Evolutionary conservation across 2,888 invertebrate species (phyloP).

Genomic region (Cheilosia variabilis): DNA sequence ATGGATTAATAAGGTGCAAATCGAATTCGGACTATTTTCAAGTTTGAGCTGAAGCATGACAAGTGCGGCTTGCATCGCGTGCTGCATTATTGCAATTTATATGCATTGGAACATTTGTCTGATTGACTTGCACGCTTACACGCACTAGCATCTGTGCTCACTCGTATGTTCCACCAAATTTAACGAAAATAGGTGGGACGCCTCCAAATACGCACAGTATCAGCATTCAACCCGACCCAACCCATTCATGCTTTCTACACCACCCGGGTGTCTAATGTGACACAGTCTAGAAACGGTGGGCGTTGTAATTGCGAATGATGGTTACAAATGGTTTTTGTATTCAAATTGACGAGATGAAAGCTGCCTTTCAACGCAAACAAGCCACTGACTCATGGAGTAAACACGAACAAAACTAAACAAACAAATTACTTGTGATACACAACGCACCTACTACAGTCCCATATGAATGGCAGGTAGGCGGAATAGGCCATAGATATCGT

Average conservation of each 20-base stretch:
- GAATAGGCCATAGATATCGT: too few relatives aligned
- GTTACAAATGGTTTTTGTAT: slow-evolving; percentile 13
- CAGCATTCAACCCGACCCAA: background rate
- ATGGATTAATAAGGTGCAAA: slow-evolving; percentile 2
- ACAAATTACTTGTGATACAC: too few relatives aligned
- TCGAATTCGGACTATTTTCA: slow-evolving; percentile 16
- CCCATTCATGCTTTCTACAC: slow-evolving; percentile 4
- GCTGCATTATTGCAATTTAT: slow-evolving; percentile 4
- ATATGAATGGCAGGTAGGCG: too few relatives aligned
- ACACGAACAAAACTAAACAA: too few relatives aligned
- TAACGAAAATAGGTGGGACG: background rate
- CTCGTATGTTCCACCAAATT: background rate
- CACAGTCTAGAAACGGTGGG: slow-evolving; percentile 15
- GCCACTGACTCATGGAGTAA: too few relatives aligned
- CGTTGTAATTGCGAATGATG: slow-evolving; percentile 2
- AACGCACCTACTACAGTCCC: too few relatives aligned
- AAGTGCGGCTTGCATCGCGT: slow-evolving; percentile 19
- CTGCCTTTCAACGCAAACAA: background rate
- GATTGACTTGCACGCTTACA: slow-evolving; percentile 14
- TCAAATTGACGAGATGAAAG: slow-evolving; percentile 8
- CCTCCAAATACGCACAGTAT: slow-evolving; percentile 10
- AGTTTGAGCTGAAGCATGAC: background rate
- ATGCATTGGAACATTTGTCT: background rate
- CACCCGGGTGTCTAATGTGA: slow-evolving; percentile 4
- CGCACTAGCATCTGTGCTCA: background rate